Base-by-base conservation (phyloP, 2,113 vertebrate genomes). In the Helogale parvula region DNA sequence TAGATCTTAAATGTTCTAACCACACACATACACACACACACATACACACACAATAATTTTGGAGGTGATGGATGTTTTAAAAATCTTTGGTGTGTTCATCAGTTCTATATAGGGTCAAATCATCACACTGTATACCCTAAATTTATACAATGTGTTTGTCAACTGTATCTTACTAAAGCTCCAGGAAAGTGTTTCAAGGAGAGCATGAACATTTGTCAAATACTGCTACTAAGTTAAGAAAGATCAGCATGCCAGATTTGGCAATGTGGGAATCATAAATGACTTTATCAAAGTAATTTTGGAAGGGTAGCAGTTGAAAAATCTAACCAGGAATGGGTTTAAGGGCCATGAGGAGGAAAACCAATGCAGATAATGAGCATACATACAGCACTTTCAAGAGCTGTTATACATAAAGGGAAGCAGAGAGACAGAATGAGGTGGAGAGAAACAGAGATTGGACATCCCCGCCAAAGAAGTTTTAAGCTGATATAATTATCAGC, bases 1-100 rank as follows among this genome's bases (percentile, higher is more conserved):
- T 31, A 85, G 23, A 38, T 87, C 60, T 76, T 93, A 86, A 86
- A 54, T 93, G 29, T 93, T 93, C 72, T 87, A 60, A 77, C 23
- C n/a, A 41, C 7, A 13, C 52, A 47, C 52, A 57, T 5, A 29
- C 65, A 82, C 31, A 33, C 35, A 33, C 63, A 71, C 68, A 69
- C 68, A 35, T 35, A 65, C 12, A 66, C 68, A 84, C 33, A 81
- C 7, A 81, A n/a, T 19, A 25, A 35, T 65, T 85, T 50, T 52
- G 45, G 60, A 93, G 45, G 63, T 79, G 82, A 41, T 54, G 27
- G 60, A 14, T 86, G 21, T 66, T 38, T 35, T 77, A 25, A 86
- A 77, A 45, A 65, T 68, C 63, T 69, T 66, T 41, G 74, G 33
- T 66, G 13, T 85, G 57, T 35, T 86, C 27, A 54, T 85, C 31